Base-by-base conservation (phyloP, 2,888 invertebrate species). In the Operophtera brumata region DNA sequence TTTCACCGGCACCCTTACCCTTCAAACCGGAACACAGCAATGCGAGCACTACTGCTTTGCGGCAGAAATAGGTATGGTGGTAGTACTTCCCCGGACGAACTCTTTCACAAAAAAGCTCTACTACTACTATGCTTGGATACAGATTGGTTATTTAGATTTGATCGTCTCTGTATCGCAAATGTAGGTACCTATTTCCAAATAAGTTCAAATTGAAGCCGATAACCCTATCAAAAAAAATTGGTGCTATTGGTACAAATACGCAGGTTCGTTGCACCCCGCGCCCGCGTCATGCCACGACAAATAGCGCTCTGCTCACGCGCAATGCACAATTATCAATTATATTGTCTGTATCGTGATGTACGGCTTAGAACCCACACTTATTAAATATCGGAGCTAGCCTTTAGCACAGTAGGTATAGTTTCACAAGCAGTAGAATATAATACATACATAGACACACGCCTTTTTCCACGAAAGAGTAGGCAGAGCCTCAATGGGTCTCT, bases 281-380 rank as follows among this genome's bases (percentile, higher is more conserved):
- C 40, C 35, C 45, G 54, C 52, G 62, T 60, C 59, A 64, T 56
- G 64, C 63, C 51, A 54, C 67, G 59, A 65, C 60, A 62, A 64
- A 62, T 63, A 59, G 62, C 50, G 54, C 28, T 54, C 44, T 60
- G 61, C 66, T 66, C 66, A 63, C 57, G 67, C 61, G 67, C 67
- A 67, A 54, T 63, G 55, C 58, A 68, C 66, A 64, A 71, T 73
- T 69, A 73, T 70, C 71, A 69, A 70, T 73, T 71, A 73, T 67
- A 70, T 71, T 75, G 73, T 77, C 75, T 50, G 54, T 70, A 66
- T 71, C 62, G 68, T 73, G 73, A 71, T 66, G 49, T 61, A 61
- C 52, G 61, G 51, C 54, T 63, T 54, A 46, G 41, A 51, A 47
- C 57, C 44, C 13, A 57, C 48, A 59, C 64, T 65, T 62, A 66